Evolutionary conservation across 2,797 vertebrate genomes (phyloP).

Genomic region (Taeniopygia guttata): DNA sequence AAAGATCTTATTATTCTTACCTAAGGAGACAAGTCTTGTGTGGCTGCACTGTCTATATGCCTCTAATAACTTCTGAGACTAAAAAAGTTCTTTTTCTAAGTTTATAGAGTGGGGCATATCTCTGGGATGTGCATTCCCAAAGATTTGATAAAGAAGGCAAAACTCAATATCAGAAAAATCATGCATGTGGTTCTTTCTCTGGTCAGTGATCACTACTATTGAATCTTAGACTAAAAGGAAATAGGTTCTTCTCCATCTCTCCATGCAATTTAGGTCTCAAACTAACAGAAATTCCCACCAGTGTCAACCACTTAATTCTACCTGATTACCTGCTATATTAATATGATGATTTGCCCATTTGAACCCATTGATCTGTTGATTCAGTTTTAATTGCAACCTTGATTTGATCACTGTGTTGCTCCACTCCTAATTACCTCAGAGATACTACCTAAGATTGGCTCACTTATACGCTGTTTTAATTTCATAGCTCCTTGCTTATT

Average conservation of each 20-base stretch:
- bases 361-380: conserved; percentile 68
- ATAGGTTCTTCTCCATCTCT: background rate
- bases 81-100: background rate
- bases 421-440: conserved; percentile 59
- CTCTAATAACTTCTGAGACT: background rate
- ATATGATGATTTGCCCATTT: conserved; percentile 63
- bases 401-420: conserved; percentile 65
- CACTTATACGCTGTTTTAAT: conserved; percentile 41
- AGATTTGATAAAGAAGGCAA: background rate
- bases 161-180: background rate
- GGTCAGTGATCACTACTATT: background rate
- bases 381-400: conserved; percentile 64
- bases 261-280: background rate
- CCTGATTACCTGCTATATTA: conserved; percentile 58
- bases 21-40: background rate
- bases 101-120: background rate
- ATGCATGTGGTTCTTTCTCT: background rate
- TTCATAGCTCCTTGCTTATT: conserved; percentile 45
- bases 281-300: conserved; percentile 38
- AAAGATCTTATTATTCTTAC: background rate
- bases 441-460: conserved; percentile 36
- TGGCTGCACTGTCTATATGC: background rate
- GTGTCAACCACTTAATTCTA: conserved; percentile 50
- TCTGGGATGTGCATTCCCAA: background rate
- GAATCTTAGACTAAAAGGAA: background rate